A percentile compares a stretch with the other conserved stretches of the same genome.
These are phyloP conservation scores for Oxystoma pomonae DNA, from an alignment of 2,888 invertebrate genomes.

Conservation along the genomic window DNA sequence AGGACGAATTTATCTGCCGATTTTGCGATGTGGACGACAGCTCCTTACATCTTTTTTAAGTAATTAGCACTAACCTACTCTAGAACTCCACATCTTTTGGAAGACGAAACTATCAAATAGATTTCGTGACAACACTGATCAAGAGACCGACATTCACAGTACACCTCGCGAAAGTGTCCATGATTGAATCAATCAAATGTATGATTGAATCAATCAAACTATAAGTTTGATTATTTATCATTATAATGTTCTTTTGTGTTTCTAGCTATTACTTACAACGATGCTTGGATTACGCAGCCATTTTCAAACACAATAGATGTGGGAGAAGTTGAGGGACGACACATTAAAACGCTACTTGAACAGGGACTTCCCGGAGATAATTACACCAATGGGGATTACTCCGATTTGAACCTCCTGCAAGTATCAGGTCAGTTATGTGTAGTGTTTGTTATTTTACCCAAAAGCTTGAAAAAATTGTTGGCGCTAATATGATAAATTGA, in stretches of 20 bases:
- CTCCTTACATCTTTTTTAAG: too few species aligned
- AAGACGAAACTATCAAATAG: too few species aligned
- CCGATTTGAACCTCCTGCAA: conserved; percentile 52
- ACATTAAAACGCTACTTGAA: conserved; percentile 56
- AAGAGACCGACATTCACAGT: too few species aligned
- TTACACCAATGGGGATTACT: background rate
- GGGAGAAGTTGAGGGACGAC: conserved; percentile 63
- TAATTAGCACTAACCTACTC: too few species aligned
- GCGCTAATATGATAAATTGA: too few species aligned
- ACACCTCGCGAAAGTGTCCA: too few species aligned
- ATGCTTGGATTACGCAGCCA: conserved; percentile 65
- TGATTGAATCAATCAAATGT: too few species aligned
- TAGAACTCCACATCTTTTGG: too few species aligned
- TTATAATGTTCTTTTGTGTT: conserved; percentile 21
- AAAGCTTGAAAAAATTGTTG: too few species aligned
- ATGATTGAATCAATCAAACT: background rate
- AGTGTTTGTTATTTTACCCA: too few species aligned
- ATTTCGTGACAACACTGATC: background rate
- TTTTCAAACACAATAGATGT: conserved; percentile 73
- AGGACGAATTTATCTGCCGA: too few species aligned
- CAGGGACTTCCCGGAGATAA: background rate
- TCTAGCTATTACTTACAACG: conserved; percentile 66
- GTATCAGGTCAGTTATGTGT: conserved; percentile 59
- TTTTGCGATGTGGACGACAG: background rate
- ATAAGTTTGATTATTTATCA: too few species aligned